Base-by-base conservation (phyloP, 2,797 vertebrate genomes). In the Pampus argenteus region DNA sequence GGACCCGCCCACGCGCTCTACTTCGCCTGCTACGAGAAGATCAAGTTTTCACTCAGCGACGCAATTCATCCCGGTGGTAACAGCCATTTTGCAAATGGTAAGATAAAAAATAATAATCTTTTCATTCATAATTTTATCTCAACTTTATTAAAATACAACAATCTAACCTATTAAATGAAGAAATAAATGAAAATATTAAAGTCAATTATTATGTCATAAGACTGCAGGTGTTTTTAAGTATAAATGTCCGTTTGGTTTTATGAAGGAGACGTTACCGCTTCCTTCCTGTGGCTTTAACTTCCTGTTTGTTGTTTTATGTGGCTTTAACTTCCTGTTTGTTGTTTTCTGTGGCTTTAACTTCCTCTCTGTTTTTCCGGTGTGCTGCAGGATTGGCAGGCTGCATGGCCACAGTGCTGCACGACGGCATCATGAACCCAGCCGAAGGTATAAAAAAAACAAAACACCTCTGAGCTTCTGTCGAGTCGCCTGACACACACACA, bases 401-500 rank as follows among this genome's bases (percentile, higher is more conserved):
- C 89, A 96, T 98, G 90, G 97, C 97, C 72, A 99, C 97, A 0
- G 92, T 99, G 90, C 95, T 99, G 89, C 97, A 99, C 3, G 97
- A 99, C 34, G 96, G 96, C 73, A 93, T 95, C 82, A 99, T 99
- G 97, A 99, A 99, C 94, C 97, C 97, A 70, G 96, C 95, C 0
- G 97, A 99, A 98, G 97, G 97, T 99, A 96, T n/a, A n/a, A n/a
- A n/a, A n/a, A n/a, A n/a, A n/a, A n/a, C n/a, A 86, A 60, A 6
- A 2, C 20, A 10, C 26, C 14, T 5, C 42, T 5, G 17, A 15
- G 9, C 23, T 40, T 36, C 20, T 34, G 28, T 40, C n/a, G 10
- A 22, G 22, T 64, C 26, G 55, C 44, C 45, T 64, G 28, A 58
- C 23, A 17, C 56, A 2, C 38, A n/a, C 29, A 18, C 22, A 50